Conservation (phyloP, 2,113 vertebrate species). For the Pogona vitticeps region DNA sequence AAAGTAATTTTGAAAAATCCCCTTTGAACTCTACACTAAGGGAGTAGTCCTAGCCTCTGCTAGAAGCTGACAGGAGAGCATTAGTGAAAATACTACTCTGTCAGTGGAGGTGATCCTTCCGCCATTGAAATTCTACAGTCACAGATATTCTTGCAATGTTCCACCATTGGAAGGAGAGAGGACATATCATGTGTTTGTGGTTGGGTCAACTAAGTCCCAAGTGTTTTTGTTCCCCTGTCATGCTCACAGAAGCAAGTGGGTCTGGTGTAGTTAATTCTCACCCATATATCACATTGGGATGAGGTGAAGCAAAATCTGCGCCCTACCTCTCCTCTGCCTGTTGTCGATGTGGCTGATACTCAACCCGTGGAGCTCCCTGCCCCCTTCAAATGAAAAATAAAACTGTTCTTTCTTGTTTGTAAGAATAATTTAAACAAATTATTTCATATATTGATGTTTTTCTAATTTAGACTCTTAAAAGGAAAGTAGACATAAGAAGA, state of each 20-base stretch:
- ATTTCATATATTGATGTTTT: background rate
- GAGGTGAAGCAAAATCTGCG: background rate
- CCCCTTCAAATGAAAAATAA: background rate
- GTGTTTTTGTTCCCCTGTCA: background rate
- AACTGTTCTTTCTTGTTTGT: background rate
- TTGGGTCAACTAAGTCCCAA: background rate
- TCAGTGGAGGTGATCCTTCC: background rate
- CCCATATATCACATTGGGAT: background rate
- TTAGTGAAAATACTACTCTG: background rate
- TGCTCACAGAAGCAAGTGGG: background rate
- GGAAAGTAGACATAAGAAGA: background rate
- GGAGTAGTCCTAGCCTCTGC: background rate
- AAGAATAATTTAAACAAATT: background rate
- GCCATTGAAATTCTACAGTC: background rate
- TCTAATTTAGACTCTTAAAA: background rate
- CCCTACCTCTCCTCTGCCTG: background rate
- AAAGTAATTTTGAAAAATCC: background rate
- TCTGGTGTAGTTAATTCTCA: background rate
- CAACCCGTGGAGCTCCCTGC: background rate
- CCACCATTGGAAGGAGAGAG: too few species aligned
- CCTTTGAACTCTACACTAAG: background rate
- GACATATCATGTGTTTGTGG: background rate
- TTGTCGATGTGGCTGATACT: background rate
- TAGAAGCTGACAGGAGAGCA: background rate
- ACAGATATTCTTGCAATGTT: background rate